These are phyloP conservation scores for Paramormyrops hopkinsi DNA, from an alignment of 2,797 vertebrate genomes.

Conservation along the genomic window DNA sequence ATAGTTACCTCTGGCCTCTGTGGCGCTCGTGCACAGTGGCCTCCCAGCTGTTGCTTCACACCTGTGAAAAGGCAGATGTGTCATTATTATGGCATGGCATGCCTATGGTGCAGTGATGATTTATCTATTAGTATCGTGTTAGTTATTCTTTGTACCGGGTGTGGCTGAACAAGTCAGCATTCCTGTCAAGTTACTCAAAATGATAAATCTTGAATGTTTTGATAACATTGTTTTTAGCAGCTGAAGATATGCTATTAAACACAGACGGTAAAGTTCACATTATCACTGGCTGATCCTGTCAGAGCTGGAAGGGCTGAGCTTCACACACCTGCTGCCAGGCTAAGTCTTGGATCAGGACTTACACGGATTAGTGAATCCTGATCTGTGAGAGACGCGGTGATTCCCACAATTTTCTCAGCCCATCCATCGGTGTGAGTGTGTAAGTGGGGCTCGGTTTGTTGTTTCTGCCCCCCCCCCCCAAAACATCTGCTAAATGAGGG, in stretches of 20 bases:
- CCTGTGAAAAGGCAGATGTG: not conserved
- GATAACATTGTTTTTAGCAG: not conserved
- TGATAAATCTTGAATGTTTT: not conserved
- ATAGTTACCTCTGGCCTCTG: not conserved
- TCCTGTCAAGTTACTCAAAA: not conserved
- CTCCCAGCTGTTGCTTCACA: not conserved
- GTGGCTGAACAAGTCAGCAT: not conserved
- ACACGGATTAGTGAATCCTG: not conserved
- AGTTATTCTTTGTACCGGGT: constrained; percentile 36
- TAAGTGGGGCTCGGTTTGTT: not conserved
- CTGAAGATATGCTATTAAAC: not conserved
- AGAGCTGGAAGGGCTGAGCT: not conserved
- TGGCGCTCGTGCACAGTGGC: not conserved
- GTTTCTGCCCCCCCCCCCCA: not conserved
- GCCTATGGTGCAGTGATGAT: not conserved
- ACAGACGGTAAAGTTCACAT: not conserved
- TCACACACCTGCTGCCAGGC: not conserved
- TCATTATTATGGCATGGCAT: not conserved
- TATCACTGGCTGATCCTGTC: not conserved
- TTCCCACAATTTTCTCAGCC: not conserved
- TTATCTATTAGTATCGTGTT: not conserved
- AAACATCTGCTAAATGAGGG: not conserved
- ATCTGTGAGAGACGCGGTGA: not conserved
- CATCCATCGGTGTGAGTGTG: not conserved
- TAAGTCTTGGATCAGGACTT: not conserved